phyloP scores from a whole-genome alignment of 2,888 invertebrate genomes.

The Antheraea assamensis region DNA sequence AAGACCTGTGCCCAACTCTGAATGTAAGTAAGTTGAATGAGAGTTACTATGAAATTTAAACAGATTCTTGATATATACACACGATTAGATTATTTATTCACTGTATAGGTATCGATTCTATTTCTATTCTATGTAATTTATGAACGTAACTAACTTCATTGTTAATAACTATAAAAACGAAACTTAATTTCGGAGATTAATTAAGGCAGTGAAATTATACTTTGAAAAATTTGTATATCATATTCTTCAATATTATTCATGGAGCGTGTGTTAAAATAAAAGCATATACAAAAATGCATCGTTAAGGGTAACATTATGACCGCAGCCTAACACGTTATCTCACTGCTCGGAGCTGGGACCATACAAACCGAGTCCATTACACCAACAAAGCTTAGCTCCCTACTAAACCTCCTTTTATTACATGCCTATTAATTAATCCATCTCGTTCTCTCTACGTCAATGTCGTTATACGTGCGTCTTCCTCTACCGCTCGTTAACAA shows the following conservation, averaged over 20 bases:
- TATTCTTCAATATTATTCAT: not conserved
- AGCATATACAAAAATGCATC: conserved; percentile 15
- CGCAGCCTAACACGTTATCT: conserved; percentile 30
- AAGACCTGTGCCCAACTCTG: not conserved
- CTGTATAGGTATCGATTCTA: too few species aligned
- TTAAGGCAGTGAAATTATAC: not conserved
- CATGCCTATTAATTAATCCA: conserved; percentile 40
- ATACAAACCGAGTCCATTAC: conserved; percentile 41
- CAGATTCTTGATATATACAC: too few species aligned
- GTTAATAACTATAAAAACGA: not conserved
- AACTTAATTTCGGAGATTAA: not conserved
- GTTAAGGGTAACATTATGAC: conserved; percentile 13
- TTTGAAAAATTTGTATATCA: not conserved
- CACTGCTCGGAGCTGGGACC: not conserved
- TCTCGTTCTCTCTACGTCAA: conserved; percentile 29
- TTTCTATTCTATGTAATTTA: too few species aligned
- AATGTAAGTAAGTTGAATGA: not conserved
- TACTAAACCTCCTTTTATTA: conserved; percentile 47
- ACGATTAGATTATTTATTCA: too few species aligned
- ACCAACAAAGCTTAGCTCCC: conserved; percentile 34
- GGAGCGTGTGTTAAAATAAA: not conserved
- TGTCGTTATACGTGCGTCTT: conserved; percentile 26
- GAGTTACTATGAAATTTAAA: too few species aligned
- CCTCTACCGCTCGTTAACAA: conserved; percentile 41
- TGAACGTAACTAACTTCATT: not conserved